phyloP scores from a whole-genome alignment of 92 coral and sea anemone genomes.

The Heliopora coerulea region DNA sequence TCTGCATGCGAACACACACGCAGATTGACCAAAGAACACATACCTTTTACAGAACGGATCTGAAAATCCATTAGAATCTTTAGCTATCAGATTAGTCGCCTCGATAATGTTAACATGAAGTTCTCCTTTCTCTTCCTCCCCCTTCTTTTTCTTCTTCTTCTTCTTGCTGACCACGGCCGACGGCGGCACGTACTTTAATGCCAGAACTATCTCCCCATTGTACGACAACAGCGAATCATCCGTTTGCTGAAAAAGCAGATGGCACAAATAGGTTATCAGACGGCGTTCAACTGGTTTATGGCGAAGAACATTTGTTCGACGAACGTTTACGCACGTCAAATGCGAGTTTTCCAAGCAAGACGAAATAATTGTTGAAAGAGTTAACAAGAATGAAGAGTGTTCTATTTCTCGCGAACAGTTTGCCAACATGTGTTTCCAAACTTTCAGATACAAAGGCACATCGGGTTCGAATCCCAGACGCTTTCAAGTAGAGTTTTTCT shows the following conservation, averaged over 20 bases:
- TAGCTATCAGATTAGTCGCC: conserved; percentile 83
- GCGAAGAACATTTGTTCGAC: too few relatives aligned
- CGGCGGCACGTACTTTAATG: conserved; percentile 73
- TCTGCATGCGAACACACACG: neutral
- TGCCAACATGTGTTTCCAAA: too few relatives aligned
- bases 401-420: too few relatives aligned
- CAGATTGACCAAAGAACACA: neutral
- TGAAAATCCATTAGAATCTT: conserved; percentile 92
- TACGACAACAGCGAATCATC: conserved; percentile 82
- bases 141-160: conserved; percentile 78
- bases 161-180: conserved; percentile 39
- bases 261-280: neutral
- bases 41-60: conserved; percentile 98
- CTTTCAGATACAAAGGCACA: too few relatives aligned
- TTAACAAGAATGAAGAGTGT: too few relatives aligned
- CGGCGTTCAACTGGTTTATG: neutral
- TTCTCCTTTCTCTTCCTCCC: conserved; percentile 63
- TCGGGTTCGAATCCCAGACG: too few relatives aligned
- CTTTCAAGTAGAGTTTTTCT: too few relatives aligned
- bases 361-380: too few relatives aligned
- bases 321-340: neutral
- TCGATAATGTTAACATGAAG: conserved; percentile 72
- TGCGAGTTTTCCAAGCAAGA: too few relatives aligned
- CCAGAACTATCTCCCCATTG: conserved; percentile 83
- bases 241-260: conserved; percentile 53